Evolutionary conservation across 2,797 vertebrate species (phyloP).

Genomic region (Notolepis coatsorum): DNA sequence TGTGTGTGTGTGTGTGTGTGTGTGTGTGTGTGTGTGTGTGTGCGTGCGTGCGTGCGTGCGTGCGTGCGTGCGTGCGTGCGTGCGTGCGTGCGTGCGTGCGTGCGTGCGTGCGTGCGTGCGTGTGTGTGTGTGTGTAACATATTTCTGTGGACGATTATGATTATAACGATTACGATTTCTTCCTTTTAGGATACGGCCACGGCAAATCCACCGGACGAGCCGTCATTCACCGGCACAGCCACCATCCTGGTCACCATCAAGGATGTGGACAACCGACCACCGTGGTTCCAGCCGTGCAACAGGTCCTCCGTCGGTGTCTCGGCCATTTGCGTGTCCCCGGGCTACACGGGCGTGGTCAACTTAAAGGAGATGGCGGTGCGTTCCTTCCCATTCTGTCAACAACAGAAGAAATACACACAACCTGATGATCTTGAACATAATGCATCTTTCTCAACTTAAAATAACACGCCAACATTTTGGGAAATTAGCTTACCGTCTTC

Average conservation of each 20-base stretch:
- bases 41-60: no score
- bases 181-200: slow-evolving; percentile 60
- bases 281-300: slow-evolving; percentile 80
- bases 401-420: neutral
- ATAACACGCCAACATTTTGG: neutral
- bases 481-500: no score
- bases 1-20: no score
- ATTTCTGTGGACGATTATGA: no score
- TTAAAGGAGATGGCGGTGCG: slow-evolving; percentile 63
- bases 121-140: no score
- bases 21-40: no score
- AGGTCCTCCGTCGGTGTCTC: fast-evolving
- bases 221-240: slow-evolving; percentile 39
- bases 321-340: slow-evolving; percentile 59
- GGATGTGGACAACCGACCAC: slow-evolving; percentile 80
- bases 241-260: slow-evolving; percentile 64
- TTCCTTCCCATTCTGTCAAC: neutral
- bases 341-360: slow-evolving; percentile 67
- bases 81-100: no score
- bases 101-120: no score
- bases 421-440: neutral
- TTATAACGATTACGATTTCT: neutral
- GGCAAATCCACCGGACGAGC: fast-evolving
- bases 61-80: no score
- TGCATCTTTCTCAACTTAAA: neutral